Percentiles rank a stretch among this genome's conserved stretches.
Conservation (phyloP, 2,113 vertebrate species). For the Hystrix brachyura region DNA sequence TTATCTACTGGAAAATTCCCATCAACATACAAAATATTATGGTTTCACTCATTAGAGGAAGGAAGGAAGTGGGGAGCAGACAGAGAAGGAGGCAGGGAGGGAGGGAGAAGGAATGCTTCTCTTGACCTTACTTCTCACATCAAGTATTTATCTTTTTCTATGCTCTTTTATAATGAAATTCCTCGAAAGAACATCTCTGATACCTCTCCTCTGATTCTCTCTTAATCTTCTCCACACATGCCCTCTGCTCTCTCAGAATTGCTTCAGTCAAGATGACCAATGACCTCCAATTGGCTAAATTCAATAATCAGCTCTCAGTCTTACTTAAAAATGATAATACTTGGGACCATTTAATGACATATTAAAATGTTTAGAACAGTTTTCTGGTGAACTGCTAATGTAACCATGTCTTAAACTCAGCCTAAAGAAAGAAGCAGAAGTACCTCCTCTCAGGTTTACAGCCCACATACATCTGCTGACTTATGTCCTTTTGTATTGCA, state of each 20-base stretch:
- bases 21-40: neutral
- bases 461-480: neutral
- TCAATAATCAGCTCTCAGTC: neutral
- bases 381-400: neutral
- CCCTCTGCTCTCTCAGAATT: neutral
- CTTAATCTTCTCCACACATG: neutral
- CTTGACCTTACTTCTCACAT: neutral
- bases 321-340: neutral
- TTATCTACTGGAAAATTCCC: neutral
- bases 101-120: neutral
- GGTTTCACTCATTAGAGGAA: neutral
- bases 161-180: neutral
- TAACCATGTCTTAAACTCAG: conserved; percentile 12
- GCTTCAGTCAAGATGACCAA: neutral
- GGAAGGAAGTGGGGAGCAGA: too few relatives aligned
- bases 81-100: neutral
- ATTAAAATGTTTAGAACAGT: neutral
- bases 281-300: neutral
- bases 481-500: neutral
- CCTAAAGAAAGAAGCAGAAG: neutral
- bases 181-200: neutral
- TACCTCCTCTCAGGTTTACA: neutral
- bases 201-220: neutral
- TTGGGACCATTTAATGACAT: neutral
- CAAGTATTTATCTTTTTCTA: neutral